Evolutionary conservation across 2,113 vertebrate genomes (phyloP), one percentile per base, ranked within the genome.

Genomic region (Saguinus imperator): DNA sequence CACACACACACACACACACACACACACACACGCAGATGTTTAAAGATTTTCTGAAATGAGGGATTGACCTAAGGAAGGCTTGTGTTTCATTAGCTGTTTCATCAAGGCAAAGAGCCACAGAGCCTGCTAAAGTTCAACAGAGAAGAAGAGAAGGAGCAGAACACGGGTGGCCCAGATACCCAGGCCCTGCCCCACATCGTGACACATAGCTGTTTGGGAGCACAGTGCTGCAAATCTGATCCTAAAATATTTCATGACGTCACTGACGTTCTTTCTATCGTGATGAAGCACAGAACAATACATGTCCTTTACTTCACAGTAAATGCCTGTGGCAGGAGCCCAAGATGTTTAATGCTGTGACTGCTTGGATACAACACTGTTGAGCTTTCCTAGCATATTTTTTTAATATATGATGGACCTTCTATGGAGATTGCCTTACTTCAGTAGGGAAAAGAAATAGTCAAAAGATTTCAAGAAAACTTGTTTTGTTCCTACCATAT

Each of bases 151-250:
- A 72, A 77, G 16, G 2, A 6, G 6, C 9, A 89, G 35, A 79
- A 87, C 6, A 6, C 5, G 32, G 20, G 21, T 84, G 48, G 79
- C 25, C 23, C 57, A 87, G 13, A 89, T 90, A 94, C 13, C 96
- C 6, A 48, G 89, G 12, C 57, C 79, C 80, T 77, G 37, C 70
- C 61, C 91, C 84, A 88, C 50, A 64, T 45, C 37, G 9, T 43
- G 43, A 94, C 93, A 88, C 92, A 0, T 70, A 94, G 93, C 94
- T 97, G 64, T 96, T 52, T 88, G 43, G 61, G 85, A 97, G 52
- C 83, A 97, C 88, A 64, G 45, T 45, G 55, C 20, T 48, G 66
- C 48, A 58, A 37, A 3, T 58, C 1, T 35, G 83, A 77, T 70
- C 75, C 85, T 66, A 73, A 64, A 86, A 72, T 20, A 29, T 21